phyloP scores from a whole-genome alignment of 2,113 vertebrate genomes.

The Delphinapterus leucas region DNA sequence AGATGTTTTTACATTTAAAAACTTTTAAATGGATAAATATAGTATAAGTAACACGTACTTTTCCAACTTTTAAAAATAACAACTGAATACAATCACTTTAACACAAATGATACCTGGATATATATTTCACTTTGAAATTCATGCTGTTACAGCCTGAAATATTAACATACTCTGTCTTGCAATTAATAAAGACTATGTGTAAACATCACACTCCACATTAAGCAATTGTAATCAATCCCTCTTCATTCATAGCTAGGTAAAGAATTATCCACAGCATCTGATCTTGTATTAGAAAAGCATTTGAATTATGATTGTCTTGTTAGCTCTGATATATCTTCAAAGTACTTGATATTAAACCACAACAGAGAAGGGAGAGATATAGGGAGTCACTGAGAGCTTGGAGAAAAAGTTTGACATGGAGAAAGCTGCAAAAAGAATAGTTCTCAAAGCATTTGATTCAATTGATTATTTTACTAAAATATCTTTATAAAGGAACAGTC shows the following conservation, averaged over 20 bases:
- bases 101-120: neutral
- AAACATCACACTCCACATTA: constrained; percentile 22
- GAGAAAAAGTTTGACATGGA: neutral
- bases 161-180: neutral
- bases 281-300: constrained; percentile 25
- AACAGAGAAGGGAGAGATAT: neutral
- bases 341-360: neutral
- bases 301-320: constrained; percentile 28
- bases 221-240: neutral
- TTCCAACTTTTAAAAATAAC: constrained; percentile 53
- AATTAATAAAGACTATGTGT: constrained; percentile 9
- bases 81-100: constrained; percentile 25
- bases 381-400: neutral
- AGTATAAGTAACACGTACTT: neutral
- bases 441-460: neutral
- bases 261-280: constrained; percentile 20
- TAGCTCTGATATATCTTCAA: neutral
- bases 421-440: constrained; percentile 39
- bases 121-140: constrained; percentile 45
- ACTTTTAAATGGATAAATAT: neutral
- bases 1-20: constrained; percentile 22
- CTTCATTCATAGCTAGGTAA: neutral
- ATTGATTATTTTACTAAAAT: constrained; percentile 46
- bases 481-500: neutral
- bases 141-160: neutral